Conservation (phyloP, 2,113 vertebrate species). For the Cricetomys ansorgei region DNA sequence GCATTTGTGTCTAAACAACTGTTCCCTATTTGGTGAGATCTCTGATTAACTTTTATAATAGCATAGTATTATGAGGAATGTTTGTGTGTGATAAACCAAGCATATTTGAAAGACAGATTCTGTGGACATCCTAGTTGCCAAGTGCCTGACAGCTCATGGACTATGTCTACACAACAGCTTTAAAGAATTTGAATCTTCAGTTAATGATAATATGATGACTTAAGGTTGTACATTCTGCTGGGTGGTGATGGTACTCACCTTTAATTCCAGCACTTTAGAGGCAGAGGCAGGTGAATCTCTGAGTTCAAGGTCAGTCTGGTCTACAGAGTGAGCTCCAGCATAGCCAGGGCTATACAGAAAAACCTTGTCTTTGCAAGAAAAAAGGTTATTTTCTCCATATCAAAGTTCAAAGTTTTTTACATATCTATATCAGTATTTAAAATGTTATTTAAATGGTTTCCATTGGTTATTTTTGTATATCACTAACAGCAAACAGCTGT, state of each 20-base stretch:
- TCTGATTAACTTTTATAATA: background rate
- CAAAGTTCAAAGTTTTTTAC: background rate
- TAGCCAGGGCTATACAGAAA: too few relatives aligned
- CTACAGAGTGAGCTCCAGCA: too few relatives aligned
- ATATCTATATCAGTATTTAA: background rate
- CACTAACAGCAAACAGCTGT: background rate
- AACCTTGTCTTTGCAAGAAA: too few relatives aligned
- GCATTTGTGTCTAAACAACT: background rate
- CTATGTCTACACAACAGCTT: background rate
- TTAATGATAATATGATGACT: background rate
- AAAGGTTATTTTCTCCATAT: background rate
- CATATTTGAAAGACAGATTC: background rate
- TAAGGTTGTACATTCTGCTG: background rate
- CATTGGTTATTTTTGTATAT: conserved; percentile 17
- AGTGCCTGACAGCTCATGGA: background rate
- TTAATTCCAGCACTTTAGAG: too few relatives aligned
- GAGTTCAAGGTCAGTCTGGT: too few relatives aligned
- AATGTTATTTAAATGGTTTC: background rate
- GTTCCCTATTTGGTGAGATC: background rate
- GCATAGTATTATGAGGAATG: background rate
- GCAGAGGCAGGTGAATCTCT: too few relatives aligned
- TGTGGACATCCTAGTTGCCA: background rate
- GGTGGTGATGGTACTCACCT: too few relatives aligned
- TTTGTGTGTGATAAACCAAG: background rate
- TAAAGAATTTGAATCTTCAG: background rate